Base-by-base conservation (phyloP, 2,797 vertebrate genomes). In the Sarcophilus harrisii region DNA sequence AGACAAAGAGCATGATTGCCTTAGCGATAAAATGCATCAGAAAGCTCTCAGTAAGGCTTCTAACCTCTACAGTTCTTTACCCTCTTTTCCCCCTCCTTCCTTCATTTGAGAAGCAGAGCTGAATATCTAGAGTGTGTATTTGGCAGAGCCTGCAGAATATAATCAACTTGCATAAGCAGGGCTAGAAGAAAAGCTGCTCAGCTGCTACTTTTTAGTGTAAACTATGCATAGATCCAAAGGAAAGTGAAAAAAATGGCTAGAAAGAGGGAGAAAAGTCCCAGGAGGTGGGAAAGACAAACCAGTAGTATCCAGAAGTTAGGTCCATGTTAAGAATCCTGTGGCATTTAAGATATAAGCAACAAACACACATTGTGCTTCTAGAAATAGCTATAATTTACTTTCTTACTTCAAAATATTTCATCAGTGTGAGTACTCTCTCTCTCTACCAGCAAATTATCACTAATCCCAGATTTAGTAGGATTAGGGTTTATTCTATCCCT, bases 141-240 rank as follows among this genome's bases (percentile, higher is more conserved):
- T 95, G 93, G 45, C 73, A 38, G 11, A 57, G 38, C 87, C 93
- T 30, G 90, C 91, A 58, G 66, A 90, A 28, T 16, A 27, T 92
- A 91, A 90, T 94, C 93, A 94, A n/a, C 52, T 96, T 54, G 81
- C 29, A 38, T 49, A 96, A 73, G 45, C 91, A 59, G 66, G n/a
- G 95, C 27, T 45, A 93, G 49, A 38, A 95, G 94, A 57, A 27
- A n/a, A 94, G 90, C 62, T 87, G 13, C 54, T 92, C 91, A 55
- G 60, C 3, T 92, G 87, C 6, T 21, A 60, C 81, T 89, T 13
- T 5, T 94, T 96, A 96, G 29, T 93, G 58, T n/a, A 93, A 90
- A 49, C 49, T 16, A n/a, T 90, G 27, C 10, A 29, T 92, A 13
- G 3, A 92, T 90, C 1, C 1, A 90, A 94, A 59, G 5, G 16